These are phyloP conservation scores for Aurelia aurita complex sp. Pacific DNA, from an alignment of 30 jellyfish, hydroid and myxozoan genomes.

Conservation along the genomic window DNA sequence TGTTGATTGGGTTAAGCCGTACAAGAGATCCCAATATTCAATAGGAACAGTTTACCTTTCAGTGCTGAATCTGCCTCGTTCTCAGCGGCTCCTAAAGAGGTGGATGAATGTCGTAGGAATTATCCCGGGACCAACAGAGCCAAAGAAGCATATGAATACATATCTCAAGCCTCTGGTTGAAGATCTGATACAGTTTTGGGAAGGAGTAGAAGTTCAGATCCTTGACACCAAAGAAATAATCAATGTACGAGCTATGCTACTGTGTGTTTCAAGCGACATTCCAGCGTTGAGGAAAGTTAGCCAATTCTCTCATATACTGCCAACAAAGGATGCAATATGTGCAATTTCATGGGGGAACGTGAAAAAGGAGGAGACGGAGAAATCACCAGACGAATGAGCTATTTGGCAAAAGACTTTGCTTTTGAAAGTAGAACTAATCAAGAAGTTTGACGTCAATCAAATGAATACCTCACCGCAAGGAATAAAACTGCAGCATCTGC, in stretches of 20 bases:
- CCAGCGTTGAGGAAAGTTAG: constrained; percentile 20
- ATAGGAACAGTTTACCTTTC: not conserved
- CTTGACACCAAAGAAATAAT: not conserved
- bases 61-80: constrained; percentile 3
- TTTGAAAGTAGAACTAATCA: constrained; percentile 2
- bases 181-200: not conserved
- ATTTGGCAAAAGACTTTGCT: not conserved
- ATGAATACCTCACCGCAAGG: not conserved
- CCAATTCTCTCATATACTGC: constrained; percentile 14
- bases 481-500: not conserved
- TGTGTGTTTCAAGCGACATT: constrained; percentile 1
- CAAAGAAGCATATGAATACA: not conserved
- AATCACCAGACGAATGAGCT: constrained; percentile 7
- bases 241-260: not conserved
- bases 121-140: constrained; percentile 16
- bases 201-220: not conserved
- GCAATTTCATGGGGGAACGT: constrained; percentile 16
- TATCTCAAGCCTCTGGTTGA: constrained; percentile 11
- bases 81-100: not conserved
- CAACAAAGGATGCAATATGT: constrained; percentile 30
- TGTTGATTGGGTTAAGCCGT: constrained; percentile 20
- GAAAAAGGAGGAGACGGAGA: constrained; percentile 4
- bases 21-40: not conserved
- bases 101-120: constrained; percentile 8
- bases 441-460: constrained; percentile 4